Base-by-base conservation (phyloP, 2,113 vertebrate species). In the Colaptes auratus region DNA sequence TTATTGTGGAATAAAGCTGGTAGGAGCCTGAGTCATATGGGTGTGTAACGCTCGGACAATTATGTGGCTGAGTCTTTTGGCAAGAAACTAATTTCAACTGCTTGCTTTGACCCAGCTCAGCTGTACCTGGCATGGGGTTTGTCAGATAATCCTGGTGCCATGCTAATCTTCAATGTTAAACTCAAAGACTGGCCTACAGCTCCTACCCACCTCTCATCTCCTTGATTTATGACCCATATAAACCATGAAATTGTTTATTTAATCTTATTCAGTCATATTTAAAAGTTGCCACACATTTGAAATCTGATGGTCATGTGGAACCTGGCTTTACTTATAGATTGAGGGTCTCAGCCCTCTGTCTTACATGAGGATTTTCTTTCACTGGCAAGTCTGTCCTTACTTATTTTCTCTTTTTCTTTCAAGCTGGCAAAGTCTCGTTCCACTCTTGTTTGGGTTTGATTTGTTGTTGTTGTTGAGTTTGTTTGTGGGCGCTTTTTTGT, bases 1-100 rank as follows among this genome's bases (percentile, higher is more conserved):
- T 90, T 53, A 75, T 61, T 93, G 58, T 77, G 86, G 86, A 88
- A 92, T 67, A 94, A 93, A 91, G 65, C 15, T 67, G 80, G 24
- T 48, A 58, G 65, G 7, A 93, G 21, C 52, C 80, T 95, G 91
- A 96, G 80, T 96, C 95, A 96, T 77, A 74, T 6, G 92, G 95
- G 95, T 0, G 76, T 95, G 82, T 82, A 83, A 75, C 1, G 2
- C 46, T 25, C 61, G 64, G 76, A 55, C 20, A 66, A 42, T 81
- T 86, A 81, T 83, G 70, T 64, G 90, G 52, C 39, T 75, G 79
- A 91, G 76, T 4, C 36, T 92, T 90, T 75, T 72, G 77, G 66
- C n/a, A 72, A 88, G 63, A 69, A 78, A 18, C 14, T 48, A 48
- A 25, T 39, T 84, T 72, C 63, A 79, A 31, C 50, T 66, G n/a